Base-by-base conservation (phyloP, 2,797 vertebrate genomes). In the Staurois parvus region DNA sequence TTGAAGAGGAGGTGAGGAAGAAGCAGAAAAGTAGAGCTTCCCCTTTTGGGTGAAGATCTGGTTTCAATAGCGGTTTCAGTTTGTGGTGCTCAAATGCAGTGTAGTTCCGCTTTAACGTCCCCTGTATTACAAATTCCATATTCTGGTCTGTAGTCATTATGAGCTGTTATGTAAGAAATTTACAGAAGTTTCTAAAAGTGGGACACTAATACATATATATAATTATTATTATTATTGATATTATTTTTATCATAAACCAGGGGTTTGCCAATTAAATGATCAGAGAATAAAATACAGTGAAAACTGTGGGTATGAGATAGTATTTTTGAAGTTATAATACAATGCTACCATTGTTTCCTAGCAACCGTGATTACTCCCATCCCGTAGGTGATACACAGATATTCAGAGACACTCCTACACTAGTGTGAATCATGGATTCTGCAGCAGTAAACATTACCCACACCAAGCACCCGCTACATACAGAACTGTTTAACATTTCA, bases 281-380 rank as follows among this genome's bases (percentile, higher is more conserved):
- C 13, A 72, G 70, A 19, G 32, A 59, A 48, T 6, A 72, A 37
- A 75, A 80, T 40, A 40, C 74, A 67, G 69, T 26, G 42, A 45
- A 78, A 67, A 42, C 30, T 81, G 69, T 68, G 48, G 79, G 69
- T 40, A 30, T 32, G 32, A 66, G 69, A 81, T 72, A 82, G 48
- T 48, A 82, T 77, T 72, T 56, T 72, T 83, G 59, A 79, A 56
- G 80, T 74, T 83, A 30, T 74, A 87, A 83, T 79, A 87, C 62
- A 83, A 84, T 87, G 62, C 69, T 79, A 87, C 42, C 37, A 72
- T 68, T 83, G 81, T 84, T 84, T 79, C 85, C 81, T 87, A 87
- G 85, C 81, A 87, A 87, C 85, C 52, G 56, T 79, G 42, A 73
- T 83, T 78, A 67, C 82, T 79, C 72, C 70, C 72, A 81, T 85